phyloP scores from a whole-genome alignment of 1,140 invertebrate species.

The Anastatus disparis region DNA sequence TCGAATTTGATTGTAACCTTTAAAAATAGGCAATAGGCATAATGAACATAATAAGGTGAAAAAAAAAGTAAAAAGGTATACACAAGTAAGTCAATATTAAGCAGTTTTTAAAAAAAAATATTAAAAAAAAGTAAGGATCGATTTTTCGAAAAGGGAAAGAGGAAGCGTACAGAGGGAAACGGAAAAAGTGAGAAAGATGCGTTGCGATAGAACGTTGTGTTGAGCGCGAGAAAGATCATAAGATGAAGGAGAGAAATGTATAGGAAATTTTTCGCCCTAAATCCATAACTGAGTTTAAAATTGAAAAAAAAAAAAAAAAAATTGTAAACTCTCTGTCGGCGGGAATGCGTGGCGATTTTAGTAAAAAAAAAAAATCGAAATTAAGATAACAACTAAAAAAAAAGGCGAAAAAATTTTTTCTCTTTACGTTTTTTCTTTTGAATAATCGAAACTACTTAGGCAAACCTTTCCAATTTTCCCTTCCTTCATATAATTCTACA shows the following conservation, averaged over 20 bases:
- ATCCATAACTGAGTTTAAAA: background rate
- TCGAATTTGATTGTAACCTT: slow-evolving; percentile 38
- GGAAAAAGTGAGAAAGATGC: slow-evolving; percentile 11
- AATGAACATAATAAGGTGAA: slow-evolving; percentile 37
- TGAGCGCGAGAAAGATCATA: background rate
- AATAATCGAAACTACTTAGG: slow-evolving; percentile 36
- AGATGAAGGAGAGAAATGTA: slow-evolving; percentile 11
- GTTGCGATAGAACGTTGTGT: background rate
- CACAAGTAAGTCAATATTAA: slow-evolving; percentile 42
- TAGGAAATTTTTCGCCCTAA: slow-evolving; percentile 31
- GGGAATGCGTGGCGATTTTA: slow-evolving; percentile 10
- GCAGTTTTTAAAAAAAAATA: slow-evolving; percentile 25
- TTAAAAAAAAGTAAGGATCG: slow-evolving; percentile 40
- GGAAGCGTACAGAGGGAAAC: slow-evolving; percentile 37
- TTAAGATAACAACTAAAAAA: too few relatives aligned
- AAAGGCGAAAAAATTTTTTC: slow-evolving; percentile 33
- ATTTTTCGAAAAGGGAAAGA: slow-evolving; percentile 41
- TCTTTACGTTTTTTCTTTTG: slow-evolving; percentile 43
- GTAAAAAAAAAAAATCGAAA: background rate
- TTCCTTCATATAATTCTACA: slow-evolving; percentile 35
- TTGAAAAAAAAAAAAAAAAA: too few relatives aligned
- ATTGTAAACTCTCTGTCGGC: slow-evolving; percentile 2
- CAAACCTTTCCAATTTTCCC: slow-evolving; percentile 40
- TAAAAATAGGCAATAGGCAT: slow-evolving; percentile 42
- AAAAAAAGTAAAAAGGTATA: slow-evolving; percentile 35